Percentiles rank a stretch among this genome's conserved stretches.
These are phyloP conservation scores for Neoascia interrupta DNA, from an alignment of 2,888 invertebrate species.

Conservation along the genomic window DNA sequence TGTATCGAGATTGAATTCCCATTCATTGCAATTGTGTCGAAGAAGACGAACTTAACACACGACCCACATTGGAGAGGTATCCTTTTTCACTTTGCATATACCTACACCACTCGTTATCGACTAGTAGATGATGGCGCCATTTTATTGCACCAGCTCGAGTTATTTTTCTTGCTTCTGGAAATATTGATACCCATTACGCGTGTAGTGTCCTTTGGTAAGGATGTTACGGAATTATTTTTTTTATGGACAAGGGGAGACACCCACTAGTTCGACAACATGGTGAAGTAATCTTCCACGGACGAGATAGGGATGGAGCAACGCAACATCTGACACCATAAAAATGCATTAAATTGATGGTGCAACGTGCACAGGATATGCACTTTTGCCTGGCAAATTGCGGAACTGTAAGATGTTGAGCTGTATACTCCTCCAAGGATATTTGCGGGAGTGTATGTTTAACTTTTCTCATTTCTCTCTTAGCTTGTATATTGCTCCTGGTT, in stretches of 20 bases:
- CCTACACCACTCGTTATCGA: too few species aligned
- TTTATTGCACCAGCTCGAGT: background rate
- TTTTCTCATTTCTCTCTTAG: constrained; percentile 10
- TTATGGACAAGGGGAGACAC: background rate
- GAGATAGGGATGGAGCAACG: background rate
- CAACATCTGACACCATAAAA: constrained; percentile 21
- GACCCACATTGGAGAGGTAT: too few species aligned
- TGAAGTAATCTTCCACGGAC: constrained; percentile 16
- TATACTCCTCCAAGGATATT: background rate
- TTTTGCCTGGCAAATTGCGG: constrained; percentile 12
- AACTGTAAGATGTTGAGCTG: background rate
- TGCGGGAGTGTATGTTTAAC: background rate
- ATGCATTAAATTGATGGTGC: constrained; percentile 12
- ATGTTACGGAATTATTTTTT: background rate
- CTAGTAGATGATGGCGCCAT: too few species aligned
- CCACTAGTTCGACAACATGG: background rate
- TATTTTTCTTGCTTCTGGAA: background rate
- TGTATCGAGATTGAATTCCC: constrained; percentile 18
- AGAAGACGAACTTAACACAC: background rate
- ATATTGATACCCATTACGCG: constrained; percentile 7
- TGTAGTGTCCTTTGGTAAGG: background rate
- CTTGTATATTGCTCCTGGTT: constrained; percentile 12
- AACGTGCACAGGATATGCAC: constrained; percentile 12
- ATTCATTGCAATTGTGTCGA: background rate
- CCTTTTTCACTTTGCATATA: too few species aligned